phyloP scores from a whole-genome alignment of 2,888 invertebrate genomes.

The Erebia epiphron region DNA sequence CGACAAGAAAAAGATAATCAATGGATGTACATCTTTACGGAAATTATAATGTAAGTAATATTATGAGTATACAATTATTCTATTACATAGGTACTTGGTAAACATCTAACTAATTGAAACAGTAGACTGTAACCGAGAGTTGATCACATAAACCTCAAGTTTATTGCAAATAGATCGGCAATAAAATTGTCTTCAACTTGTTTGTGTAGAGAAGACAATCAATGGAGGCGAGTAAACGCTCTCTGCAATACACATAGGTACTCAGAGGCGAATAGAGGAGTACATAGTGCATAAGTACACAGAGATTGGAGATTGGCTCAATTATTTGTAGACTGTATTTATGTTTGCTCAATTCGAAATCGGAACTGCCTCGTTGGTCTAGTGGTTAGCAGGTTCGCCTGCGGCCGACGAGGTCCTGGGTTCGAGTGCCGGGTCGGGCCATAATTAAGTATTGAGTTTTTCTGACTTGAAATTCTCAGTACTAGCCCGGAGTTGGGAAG shows the following conservation, averaged over 20 bases:
- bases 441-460: too few relatives aligned
- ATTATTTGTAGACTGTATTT: constrained; percentile 12
- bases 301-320: constrained; percentile 15
- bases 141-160: constrained; percentile 47
- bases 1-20: too few relatives aligned
- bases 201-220: constrained; percentile 35
- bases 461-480: too few relatives aligned
- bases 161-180: constrained; percentile 57
- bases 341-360: constrained; percentile 18
- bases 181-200: constrained; percentile 58
- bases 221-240: constrained; percentile 16
- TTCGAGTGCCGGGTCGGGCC: too few relatives aligned
- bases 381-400: too few relatives aligned
- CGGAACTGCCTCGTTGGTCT: too few relatives aligned
- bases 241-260: constrained; percentile 6
- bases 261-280: background rate
- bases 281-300: background rate
- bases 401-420: too few relatives aligned
- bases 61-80: background rate
- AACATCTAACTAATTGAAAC: background rate
- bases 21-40: too few relatives aligned
- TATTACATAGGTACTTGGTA: too few relatives aligned
- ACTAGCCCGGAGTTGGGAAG: too few relatives aligned
- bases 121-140: background rate
- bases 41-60: too few relatives aligned